Conservation (phyloP, 2,113 vertebrate genomes). For the Opisthocomus hoazin region DNA sequence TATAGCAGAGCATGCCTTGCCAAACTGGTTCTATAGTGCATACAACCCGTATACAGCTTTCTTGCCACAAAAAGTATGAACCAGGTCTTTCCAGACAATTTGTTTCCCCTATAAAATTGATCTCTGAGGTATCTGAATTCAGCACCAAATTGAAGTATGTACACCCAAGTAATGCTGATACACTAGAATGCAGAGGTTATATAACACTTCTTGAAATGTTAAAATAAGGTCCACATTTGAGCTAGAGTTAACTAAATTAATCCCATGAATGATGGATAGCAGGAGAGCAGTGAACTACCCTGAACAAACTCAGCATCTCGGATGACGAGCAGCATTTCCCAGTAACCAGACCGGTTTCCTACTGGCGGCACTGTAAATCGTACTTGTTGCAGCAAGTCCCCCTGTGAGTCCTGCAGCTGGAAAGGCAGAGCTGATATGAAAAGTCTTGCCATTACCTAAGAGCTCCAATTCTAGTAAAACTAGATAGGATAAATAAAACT, state of each 20-base stretch:
- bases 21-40: neutral
- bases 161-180: neutral
- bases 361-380: neutral
- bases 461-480: neutral
- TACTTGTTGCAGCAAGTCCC: neutral
- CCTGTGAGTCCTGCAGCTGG: neutral
- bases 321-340: neutral
- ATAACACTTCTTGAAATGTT: neutral
- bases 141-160: neutral
- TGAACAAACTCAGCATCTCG: neutral
- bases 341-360: neutral
- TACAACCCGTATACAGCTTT: neutral
- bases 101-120: rapidly evolving
- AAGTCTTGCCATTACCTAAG: neutral
- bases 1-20: neutral
- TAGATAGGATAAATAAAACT: neutral
- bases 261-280: neutral
- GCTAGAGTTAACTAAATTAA: neutral
- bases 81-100: neutral
- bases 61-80: neutral
- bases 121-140: neutral
- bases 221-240: neutral
- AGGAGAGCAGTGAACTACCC: neutral
- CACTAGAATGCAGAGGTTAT: neutral
- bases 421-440: neutral